A percentile compares a stretch with the other conserved stretches of the same genome.
These are phyloP conservation scores for Agrochola litura DNA, from an alignment of 2,888 invertebrate species.

Conservation along the genomic window DNA sequence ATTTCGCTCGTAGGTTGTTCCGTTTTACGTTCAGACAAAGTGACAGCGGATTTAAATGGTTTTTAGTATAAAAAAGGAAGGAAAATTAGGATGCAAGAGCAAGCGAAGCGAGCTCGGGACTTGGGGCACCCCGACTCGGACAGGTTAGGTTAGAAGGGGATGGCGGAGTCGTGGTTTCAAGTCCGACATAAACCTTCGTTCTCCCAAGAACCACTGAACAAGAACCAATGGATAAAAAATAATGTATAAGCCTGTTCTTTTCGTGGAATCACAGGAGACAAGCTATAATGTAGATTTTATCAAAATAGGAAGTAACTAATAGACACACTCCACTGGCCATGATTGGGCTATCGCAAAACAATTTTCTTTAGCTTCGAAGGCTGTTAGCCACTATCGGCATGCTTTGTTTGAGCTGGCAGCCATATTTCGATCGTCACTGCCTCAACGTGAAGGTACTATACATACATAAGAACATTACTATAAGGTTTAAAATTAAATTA, in stretches of 20 bases:
- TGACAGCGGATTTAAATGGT: no score
- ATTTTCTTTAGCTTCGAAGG: background rate
- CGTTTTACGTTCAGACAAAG: no score
- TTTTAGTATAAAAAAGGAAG: no score
- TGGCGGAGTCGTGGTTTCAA: no score
- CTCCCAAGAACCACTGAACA: no score
- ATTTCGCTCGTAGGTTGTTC: no score
- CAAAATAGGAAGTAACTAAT: background rate
- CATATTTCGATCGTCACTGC: background rate
- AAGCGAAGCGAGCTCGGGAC: no score
- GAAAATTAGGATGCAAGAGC: no score
- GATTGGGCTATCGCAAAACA: background rate
- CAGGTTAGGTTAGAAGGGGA: no score
- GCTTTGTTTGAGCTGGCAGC: background rate
- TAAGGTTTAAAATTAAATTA: background rate
- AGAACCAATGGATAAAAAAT: no score
- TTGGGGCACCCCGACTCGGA: no score
- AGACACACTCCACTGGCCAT: background rate
- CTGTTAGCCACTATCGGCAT: background rate
- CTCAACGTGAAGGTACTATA: background rate
- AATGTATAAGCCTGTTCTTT: background rate
- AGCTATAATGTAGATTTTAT: background rate
- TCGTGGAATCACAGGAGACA: background rate
- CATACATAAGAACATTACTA: background rate
- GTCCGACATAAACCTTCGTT: no score